Conservation (phyloP, 2,888 invertebrate genomes). For the Tenodera sinensis region DNA sequence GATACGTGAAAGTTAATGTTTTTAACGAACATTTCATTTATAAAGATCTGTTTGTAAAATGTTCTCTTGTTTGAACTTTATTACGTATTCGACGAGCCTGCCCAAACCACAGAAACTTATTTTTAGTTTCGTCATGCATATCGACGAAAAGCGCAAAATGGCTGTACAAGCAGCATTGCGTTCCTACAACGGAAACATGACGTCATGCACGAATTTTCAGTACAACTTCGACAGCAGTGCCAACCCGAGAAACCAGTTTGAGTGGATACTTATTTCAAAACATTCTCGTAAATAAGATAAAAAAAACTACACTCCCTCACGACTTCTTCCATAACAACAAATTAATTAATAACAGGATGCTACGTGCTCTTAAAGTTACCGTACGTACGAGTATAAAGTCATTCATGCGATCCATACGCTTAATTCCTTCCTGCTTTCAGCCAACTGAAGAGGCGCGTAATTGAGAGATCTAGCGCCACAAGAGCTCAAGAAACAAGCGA, state of each 20-base stretch:
- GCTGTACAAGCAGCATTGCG: neutral
- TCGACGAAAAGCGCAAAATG: neutral
- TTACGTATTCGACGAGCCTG: too few relatives aligned
- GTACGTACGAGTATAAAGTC: neutral
- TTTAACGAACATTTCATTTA: too few relatives aligned
- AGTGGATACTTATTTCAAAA: neutral
- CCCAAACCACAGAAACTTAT: too few relatives aligned
- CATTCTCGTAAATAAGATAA: neutral
- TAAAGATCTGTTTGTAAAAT: too few relatives aligned
- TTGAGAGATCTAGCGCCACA: neutral
- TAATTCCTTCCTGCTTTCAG: neutral
- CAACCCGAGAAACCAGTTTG: neutral
- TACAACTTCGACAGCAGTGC: neutral
- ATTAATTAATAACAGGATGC: neutral
- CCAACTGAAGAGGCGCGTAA: neutral
- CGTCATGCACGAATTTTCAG: neutral
- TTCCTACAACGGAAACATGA: neutral
- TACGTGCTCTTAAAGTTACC: neutral
- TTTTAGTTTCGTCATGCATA: neutral
- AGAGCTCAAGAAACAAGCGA: neutral
- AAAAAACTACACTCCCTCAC: neutral
- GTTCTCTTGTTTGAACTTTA: too few relatives aligned
- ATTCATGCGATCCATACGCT: neutral
- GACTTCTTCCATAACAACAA: neutral
- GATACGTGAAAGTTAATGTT: too few relatives aligned